Conservation (phyloP, 2,888 invertebrate species). For the Lepeophtheirus nordmannii region DNA sequence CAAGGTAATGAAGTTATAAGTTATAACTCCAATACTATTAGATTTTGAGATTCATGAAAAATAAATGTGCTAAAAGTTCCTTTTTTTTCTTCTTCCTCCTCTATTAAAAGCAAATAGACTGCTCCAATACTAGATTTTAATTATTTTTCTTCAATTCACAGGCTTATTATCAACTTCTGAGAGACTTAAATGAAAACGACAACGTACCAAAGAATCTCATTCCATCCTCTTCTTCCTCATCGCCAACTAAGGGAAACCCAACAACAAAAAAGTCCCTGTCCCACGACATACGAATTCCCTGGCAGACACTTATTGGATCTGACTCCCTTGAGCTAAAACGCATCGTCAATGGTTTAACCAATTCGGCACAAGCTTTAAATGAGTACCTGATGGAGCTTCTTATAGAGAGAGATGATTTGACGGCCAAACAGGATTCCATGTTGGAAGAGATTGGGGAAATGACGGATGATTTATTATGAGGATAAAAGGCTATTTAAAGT, state of each 20-base stretch:
- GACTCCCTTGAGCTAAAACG: constrained; percentile 4
- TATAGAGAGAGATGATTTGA: constrained; percentile 10
- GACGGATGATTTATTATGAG: constrained; percentile 16
- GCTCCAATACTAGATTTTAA: too few relatives aligned
- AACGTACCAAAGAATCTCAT: background rate
- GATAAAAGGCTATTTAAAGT: background rate
- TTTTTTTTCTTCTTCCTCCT: too few relatives aligned
- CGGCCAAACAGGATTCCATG: constrained; percentile 18
- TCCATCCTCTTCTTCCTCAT: background rate
- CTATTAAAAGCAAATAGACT: too few relatives aligned
- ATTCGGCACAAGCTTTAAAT: constrained; percentile 19
- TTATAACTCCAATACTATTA: too few relatives aligned
- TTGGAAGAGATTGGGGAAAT: constrained; percentile 17
- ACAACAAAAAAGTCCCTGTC: background rate
- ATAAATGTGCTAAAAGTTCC: too few relatives aligned
- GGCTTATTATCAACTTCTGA: constrained; percentile 20
- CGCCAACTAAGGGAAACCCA: background rate
- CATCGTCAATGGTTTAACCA: constrained; percentile 10
- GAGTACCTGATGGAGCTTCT: constrained; percentile 20
- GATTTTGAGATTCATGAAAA: too few relatives aligned
- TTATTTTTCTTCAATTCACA: background rate
- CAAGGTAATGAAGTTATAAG: too few relatives aligned
- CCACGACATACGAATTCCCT: constrained; percentile 8
- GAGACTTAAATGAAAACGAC: background rate
- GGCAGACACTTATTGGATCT: constrained; percentile 10